Conservation (phyloP, 2,113 vertebrate genomes). For the Myiagra hebetior region DNA sequence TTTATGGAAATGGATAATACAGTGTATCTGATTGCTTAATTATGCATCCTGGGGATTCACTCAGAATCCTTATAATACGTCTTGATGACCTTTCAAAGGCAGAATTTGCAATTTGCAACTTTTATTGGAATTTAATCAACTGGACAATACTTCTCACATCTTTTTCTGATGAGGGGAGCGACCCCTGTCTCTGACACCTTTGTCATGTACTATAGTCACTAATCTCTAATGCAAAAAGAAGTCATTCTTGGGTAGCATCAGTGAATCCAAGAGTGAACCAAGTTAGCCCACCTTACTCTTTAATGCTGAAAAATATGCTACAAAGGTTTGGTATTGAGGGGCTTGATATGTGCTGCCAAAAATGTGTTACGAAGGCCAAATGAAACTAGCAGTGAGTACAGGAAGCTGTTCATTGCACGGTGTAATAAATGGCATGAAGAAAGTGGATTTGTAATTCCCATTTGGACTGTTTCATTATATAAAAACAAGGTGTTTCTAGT, state of each 20-base stretch:
- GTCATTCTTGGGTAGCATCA: background rate
- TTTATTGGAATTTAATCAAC: conserved; percentile 51
- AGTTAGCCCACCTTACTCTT: background rate
- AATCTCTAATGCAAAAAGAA: background rate
- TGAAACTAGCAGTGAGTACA: background rate
- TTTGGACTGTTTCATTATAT: background rate
- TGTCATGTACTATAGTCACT: background rate
- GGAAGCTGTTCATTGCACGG: background rate
- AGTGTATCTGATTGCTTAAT: conserved; percentile 57
- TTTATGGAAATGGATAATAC: conserved; percentile 50
- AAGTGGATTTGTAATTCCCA: background rate
- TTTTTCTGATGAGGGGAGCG: background rate
- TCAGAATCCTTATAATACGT: conserved; percentile 24
- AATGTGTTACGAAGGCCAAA: background rate
- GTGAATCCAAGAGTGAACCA: background rate
- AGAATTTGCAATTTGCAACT: background rate
- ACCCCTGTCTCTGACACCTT: background rate
- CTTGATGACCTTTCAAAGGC: conserved; percentile 47
- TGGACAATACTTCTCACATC: conserved; percentile 14
- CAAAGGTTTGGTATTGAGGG: background rate
- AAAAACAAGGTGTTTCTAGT: background rate
- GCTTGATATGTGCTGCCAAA: background rate
- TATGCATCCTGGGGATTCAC: conserved; percentile 31
- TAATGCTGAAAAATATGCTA: background rate
- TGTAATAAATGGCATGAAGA: background rate